These are phyloP conservation scores for Thaleichthys pacificus DNA, from an alignment of 2,797 vertebrate species.

Conservation along the genomic window DNA sequence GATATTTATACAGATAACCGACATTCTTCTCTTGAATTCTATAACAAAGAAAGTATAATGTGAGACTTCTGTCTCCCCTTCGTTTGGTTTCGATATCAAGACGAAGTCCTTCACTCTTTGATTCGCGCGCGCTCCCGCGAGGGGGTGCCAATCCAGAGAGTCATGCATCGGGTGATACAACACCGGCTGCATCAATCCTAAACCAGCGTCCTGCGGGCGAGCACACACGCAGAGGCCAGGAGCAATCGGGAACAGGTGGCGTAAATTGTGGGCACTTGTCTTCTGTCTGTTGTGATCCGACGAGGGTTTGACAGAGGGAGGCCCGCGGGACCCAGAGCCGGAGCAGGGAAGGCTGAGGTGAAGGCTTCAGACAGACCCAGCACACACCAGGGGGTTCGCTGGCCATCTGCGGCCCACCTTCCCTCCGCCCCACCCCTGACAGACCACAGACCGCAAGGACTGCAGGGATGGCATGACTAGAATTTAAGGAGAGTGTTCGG, in stretches of 20 bases:
- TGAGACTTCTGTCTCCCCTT: too few species aligned
- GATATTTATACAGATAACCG: too few species aligned
- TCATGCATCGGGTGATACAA: too few species aligned
- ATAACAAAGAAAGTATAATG: too few species aligned
- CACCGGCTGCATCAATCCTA: conserved; percentile 5
- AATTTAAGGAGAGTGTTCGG: too few species aligned
- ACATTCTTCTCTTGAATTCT: too few species aligned
- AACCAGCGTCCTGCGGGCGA: background rate
- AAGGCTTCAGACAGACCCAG: conserved; percentile 12
- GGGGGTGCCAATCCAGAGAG: too few species aligned
- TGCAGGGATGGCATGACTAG: background rate
- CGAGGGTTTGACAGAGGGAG: conserved; percentile 9
- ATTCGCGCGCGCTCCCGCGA: too few species aligned
- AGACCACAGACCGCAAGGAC: background rate
- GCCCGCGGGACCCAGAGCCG: background rate
- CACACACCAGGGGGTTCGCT: background rate
- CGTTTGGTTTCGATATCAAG: too few species aligned
- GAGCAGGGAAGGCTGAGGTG: conserved; percentile 4
- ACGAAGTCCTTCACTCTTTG: too few species aligned
- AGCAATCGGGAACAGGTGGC: conserved; percentile 18
- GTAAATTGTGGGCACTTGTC: conserved; percentile 18
- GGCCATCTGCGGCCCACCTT: conserved; percentile 8
- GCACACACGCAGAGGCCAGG: conserved; percentile 1
- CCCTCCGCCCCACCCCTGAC: background rate
- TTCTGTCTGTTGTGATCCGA: conserved; percentile 21